Evolutionary conservation across 2,797 vertebrate species (phyloP).

Genomic region (Aplochiton taeniatus): DNA sequence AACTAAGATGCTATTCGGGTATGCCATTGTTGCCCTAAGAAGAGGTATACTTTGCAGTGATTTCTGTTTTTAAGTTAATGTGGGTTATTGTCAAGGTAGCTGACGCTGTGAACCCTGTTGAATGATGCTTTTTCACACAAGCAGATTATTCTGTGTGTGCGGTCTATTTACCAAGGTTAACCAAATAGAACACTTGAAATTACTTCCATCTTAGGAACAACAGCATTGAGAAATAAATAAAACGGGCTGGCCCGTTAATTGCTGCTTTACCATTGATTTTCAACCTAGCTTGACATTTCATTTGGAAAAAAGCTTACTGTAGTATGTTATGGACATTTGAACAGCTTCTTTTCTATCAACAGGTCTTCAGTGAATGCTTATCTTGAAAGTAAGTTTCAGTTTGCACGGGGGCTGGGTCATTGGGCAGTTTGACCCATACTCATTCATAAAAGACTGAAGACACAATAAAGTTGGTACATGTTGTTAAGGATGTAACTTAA

Average conservation of each 20-base stretch:
- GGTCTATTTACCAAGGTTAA: conserved; percentile 34
- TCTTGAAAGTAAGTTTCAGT: conserved; percentile 30
- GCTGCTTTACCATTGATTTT: conserved; percentile 54
- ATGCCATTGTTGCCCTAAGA: conserved; percentile 40
- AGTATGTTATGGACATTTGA: conserved; percentile 29
- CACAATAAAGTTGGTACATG: conserved; percentile 23
- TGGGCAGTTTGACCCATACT: conserved; percentile 30
- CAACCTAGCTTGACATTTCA: conserved; percentile 43
- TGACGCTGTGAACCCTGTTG: conserved; percentile 40
- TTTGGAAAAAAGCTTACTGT: conserved; percentile 33
- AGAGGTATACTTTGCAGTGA: conserved; percentile 54
- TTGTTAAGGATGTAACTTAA: conserved; percentile 35
- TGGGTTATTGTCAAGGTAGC: conserved; percentile 42
- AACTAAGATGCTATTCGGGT: conserved; percentile 26
- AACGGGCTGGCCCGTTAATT: conserved; percentile 67
- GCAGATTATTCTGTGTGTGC: conserved; percentile 31
- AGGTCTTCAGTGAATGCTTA: conserved; percentile 42
- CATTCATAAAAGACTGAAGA: conserved; percentile 23
- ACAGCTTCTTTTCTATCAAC: conserved; percentile 26
- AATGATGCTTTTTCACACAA: conserved; percentile 32
- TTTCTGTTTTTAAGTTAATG: conserved; percentile 30
- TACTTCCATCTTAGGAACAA: conserved; percentile 16
- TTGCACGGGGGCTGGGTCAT: conserved; percentile 54
- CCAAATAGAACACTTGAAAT: conserved; percentile 49
- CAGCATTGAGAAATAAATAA: conserved; percentile 28